These are phyloP conservation scores for Yponomeuta malinellus DNA, from an alignment of 2,888 invertebrate genomes.

Conservation along the genomic window DNA sequence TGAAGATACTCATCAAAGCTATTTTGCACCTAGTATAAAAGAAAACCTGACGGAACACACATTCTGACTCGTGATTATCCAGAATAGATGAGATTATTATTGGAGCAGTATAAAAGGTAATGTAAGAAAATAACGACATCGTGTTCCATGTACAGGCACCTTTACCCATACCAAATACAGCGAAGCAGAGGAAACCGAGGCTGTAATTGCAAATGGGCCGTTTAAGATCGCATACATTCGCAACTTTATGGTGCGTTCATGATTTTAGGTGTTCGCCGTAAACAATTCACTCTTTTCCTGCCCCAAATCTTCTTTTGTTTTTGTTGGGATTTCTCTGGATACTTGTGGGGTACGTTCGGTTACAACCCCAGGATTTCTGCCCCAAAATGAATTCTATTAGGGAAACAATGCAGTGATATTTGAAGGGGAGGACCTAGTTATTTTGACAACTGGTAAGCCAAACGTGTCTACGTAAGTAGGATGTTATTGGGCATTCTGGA, in stretches of 20 bases:
- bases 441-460: neutral
- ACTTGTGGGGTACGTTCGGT: neutral
- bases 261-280: constrained; percentile 36
- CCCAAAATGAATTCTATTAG: neutral
- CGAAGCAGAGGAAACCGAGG: neutral
- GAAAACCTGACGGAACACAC: too few relatives aligned
- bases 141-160: neutral
- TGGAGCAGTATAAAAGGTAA: too few relatives aligned
- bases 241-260: constrained; percentile 48
- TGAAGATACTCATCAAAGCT: too few relatives aligned
- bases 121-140: too few relatives aligned
- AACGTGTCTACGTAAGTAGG: neutral
- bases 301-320: constrained; percentile 7
- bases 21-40: too few relatives aligned
- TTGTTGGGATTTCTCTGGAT: neutral
- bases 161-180: neutral
- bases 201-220: constrained; percentile 58
- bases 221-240: constrained; percentile 50
- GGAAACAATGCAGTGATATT: neutral
- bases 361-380: neutral
- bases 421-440: neutral
- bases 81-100: too few relatives aligned
- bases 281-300: constrained; percentile 19
- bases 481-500: too few relatives aligned
- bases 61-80: too few relatives aligned